A percentile compares a stretch with the other conserved stretches of the same genome.
Evolutionary conservation across 2,113 vertebrate genomes (phyloP).

Genomic region (Oreochromis aureus): DNA sequence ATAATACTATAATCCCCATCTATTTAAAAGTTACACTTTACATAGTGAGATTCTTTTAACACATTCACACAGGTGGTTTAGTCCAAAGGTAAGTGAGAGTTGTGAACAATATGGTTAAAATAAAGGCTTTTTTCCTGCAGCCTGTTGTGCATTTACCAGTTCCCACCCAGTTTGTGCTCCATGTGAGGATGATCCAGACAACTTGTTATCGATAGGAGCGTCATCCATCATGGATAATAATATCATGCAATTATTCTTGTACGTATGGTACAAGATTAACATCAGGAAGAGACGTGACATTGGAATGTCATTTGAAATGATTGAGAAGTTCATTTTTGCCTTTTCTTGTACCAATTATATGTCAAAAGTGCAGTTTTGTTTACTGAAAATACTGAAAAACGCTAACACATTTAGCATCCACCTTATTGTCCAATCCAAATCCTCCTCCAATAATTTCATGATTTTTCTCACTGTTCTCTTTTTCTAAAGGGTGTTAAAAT

Average conservation of each 20-base stretch:
- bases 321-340: background rate
- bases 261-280: background rate
- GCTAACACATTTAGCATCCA: background rate
- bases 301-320: background rate
- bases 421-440: background rate
- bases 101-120: background rate
- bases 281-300: background rate
- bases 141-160: background rate
- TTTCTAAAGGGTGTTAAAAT: background rate
- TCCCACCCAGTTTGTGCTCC: background rate
- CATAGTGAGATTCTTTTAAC: background rate
- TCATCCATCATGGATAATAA: background rate
- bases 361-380: background rate
- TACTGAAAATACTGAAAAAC: background rate
- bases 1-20: background rate
- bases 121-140: background rate
- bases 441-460: background rate
- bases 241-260: background rate
- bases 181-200: background rate
- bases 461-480: background rate
- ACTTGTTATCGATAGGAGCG: background rate
- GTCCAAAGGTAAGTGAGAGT: background rate
- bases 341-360: background rate
- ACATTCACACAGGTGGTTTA: background rate
- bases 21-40: background rate